A percentile compares a stretch with the other conserved stretches of the same genome.
These are phyloP conservation scores for Varecia variegata DNA, from an alignment of 2,797 vertebrate genomes.

Conservation along the genomic window DNA sequence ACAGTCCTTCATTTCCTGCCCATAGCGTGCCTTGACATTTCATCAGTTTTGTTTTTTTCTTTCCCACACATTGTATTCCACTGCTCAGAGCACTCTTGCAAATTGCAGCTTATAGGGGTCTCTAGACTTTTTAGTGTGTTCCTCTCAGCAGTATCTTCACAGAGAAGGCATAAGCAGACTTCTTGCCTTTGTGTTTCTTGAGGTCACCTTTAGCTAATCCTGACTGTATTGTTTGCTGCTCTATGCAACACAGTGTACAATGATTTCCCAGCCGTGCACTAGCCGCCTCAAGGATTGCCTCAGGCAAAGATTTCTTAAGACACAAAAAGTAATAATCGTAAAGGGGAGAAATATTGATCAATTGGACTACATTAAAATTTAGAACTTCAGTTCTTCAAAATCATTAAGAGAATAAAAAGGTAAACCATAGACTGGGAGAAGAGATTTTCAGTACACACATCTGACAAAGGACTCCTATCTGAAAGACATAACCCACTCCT, in stretches of 20 bases:
- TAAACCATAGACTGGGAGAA: background rate
- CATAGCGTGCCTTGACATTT: slow-evolving; percentile 86
- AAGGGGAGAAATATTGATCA: background rate
- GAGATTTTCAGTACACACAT: background rate
- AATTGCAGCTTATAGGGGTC: slow-evolving; percentile 86
- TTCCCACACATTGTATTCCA: slow-evolving; percentile 87
- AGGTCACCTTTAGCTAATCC: slow-evolving; percentile 79
- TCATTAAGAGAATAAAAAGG: background rate
- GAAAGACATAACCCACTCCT: background rate
- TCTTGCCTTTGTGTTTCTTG: slow-evolving; percentile 88
- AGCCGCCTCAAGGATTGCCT: slow-evolving; percentile 85
- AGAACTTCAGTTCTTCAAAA: slow-evolving; percentile 11
- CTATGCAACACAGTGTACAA: slow-evolving; percentile 77
- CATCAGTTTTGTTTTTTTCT: slow-evolving; percentile 88
- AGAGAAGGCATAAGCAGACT: slow-evolving; percentile 87
- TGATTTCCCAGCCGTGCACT: slow-evolving; percentile 84
- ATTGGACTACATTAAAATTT: background rate
- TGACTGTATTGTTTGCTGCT: slow-evolving; percentile 83
- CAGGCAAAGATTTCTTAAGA: slow-evolving; percentile 24
- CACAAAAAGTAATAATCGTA: background rate
- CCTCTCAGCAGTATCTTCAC: slow-evolving; percentile 87
- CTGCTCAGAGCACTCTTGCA: slow-evolving; percentile 87
- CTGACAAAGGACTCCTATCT: background rate
- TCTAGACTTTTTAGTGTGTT: slow-evolving; percentile 88
- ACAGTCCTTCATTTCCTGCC: slow-evolving; percentile 87